Base-by-base conservation (phyloP, 1,140 invertebrate genomes). In the Antheraea pernyi region DNA sequence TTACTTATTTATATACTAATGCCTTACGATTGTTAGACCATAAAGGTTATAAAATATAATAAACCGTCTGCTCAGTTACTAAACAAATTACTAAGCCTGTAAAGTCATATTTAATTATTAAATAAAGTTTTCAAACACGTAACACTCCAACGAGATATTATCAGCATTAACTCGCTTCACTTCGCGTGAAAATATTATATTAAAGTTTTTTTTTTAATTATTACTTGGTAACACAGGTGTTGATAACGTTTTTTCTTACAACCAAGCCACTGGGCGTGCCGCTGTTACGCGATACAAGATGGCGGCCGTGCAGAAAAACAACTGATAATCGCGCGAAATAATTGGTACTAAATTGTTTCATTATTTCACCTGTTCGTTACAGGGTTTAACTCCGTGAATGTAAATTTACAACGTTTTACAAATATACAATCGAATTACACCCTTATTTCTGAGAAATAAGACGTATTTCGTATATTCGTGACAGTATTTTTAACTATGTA, bases 311-410 rank as follows among this genome's bases (percentile, higher is more conserved):
- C 53, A 66, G 76, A 81, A 81, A 79, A 82, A 73, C 79, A 70
- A 42, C 62, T 64, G 69, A 77, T 75, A 78, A 80, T 76, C 72
- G 77, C 74, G 72, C 70, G 65, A 75, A 77, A 80, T 83, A 83
- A 83, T 83, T 81, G 76, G 68, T 59, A 68, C 73, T 79, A 80
- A 83, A 83, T 83, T 81, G 75, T 83, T 83, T 76, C 76, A 78
- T 83, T 83, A 81, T 71, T 75, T 75, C 77, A 76, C 81, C 79
- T 78, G 74, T 71, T n/a, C 66, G 10, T 5, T 13, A 53, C 46
- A 53, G 46, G 16, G 46, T 53, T 53, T 53, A 53, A 53, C 46
- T 53, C 13, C 6, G n/a, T 63, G 68, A 72, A 65, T 8, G 42
- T 65, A 68, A 42, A 30, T 61, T 19, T 36, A 9, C 42, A 18